Evolutionary conservation across 2,113 vertebrate species (phyloP).

Genomic region (Pycnonotus jocosus): DNA sequence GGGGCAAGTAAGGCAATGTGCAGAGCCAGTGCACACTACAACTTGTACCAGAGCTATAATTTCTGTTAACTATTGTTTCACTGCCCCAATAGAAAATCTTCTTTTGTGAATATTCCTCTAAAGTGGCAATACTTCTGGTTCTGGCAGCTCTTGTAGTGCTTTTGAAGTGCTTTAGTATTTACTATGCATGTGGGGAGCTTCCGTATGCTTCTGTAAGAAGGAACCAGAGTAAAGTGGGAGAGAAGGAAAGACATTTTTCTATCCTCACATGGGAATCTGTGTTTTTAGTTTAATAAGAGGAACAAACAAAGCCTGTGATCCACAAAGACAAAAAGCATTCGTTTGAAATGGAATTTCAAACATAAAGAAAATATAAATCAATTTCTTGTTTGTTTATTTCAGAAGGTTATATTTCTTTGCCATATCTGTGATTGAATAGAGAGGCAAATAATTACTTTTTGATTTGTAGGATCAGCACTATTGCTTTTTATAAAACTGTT

Average conservation of each 20-base stretch:
- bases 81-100: background rate
- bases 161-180: background rate
- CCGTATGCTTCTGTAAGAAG: background rate
- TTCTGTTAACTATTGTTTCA: background rate
- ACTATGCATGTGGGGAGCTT: background rate
- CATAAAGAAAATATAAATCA: background rate
- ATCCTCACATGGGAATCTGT: background rate
- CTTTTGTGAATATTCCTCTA: background rate
- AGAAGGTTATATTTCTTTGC: background rate
- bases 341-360: background rate
- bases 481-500: background rate
- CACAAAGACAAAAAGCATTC: background rate
- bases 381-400: background rate
- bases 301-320: background rate
- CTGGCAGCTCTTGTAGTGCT: background rate
- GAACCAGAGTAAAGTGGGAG: background rate
- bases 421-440: background rate
- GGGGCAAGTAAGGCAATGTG: background rate
- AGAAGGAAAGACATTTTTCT: background rate
- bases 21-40: background rate
- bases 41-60: background rate
- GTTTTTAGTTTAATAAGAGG: background rate
- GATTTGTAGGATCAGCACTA: background rate
- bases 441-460: background rate
- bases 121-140: background rate